phyloP scores from a whole-genome alignment of 2,888 invertebrate species.

The Panopea generosa region DNA sequence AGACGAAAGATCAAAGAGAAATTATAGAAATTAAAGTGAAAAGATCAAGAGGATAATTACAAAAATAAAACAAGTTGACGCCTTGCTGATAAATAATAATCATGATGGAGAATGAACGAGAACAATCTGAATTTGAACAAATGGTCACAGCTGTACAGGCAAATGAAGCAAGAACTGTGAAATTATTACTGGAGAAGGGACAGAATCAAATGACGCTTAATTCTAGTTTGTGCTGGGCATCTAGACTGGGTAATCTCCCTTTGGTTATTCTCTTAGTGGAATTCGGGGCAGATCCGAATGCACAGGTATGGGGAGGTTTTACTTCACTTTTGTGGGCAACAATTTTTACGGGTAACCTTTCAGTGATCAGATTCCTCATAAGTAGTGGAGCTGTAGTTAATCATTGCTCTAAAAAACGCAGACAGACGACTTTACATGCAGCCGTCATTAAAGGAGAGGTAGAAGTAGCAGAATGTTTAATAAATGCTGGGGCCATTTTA shows the following conservation, averaged over 20 bases:
- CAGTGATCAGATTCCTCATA: conserved; percentile 57
- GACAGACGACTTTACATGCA: conserved; percentile 70
- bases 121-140: background rate
- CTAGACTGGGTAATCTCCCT: conserved; percentile 64
- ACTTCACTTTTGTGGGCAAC: conserved; percentile 70
- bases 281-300: conserved; percentile 63
- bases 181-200: conserved; percentile 36
- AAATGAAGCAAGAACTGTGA: conserved; percentile 41
- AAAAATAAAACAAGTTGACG: no score
- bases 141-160: conserved; percentile 54
- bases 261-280: conserved; percentile 56
- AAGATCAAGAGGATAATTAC: no score
- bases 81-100: no score
- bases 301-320: conserved; percentile 69
- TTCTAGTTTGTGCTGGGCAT: conserved; percentile 70
- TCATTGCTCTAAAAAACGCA: conserved; percentile 59
- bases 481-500: conserved; percentile 61
- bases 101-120: background rate
- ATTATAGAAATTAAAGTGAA: no score
- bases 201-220: conserved; percentile 60
- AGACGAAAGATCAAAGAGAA: no score
- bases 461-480: conserved; percentile 44
- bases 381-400: conserved; percentile 61
- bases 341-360: conserved; percentile 62
- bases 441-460: conserved; percentile 65